phyloP scores from a whole-genome alignment of 92 coral and sea anemone species.

The Scolanthus callimorphus region DNA sequence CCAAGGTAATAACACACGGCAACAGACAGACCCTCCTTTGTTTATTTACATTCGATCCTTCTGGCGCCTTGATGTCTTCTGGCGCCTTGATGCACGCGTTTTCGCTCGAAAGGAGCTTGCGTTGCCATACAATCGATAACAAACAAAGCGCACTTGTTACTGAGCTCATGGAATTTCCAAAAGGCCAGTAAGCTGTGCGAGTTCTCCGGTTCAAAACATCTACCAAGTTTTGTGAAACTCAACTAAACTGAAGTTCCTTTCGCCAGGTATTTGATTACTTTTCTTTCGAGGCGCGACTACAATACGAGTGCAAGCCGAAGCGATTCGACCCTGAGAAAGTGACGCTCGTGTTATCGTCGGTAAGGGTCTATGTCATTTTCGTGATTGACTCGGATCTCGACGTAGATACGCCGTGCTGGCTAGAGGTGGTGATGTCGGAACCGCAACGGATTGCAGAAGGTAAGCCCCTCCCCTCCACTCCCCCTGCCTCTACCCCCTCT shows the following conservation, averaged over 20 bases:
- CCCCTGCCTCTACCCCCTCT: no score
- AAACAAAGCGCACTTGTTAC: no score
- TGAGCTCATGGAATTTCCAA: no score
- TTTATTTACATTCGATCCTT: no score
- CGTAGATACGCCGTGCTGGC: slow-evolving; percentile 59
- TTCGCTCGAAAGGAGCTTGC: no score
- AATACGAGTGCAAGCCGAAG: slow-evolving; percentile 43
- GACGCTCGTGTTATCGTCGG: slow-evolving; percentile 20
- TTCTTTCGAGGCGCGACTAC: slow-evolving; percentile 31
- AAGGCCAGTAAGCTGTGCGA: no score
- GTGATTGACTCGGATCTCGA: slow-evolving; percentile 50
- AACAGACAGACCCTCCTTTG: not conserved
- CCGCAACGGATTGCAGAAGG: slow-evolving; percentile 20
- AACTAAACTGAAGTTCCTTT: no score
- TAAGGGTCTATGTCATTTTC: slow-evolving; percentile 40
- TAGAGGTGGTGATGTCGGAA: slow-evolving; percentile 38
- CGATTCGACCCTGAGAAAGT: slow-evolving; percentile 28
- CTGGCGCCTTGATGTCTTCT: no score
- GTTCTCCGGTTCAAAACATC: no score
- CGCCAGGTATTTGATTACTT: slow-evolving; percentile 52
- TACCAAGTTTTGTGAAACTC: no score
- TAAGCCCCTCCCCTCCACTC: not conserved
- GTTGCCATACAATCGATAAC: no score
- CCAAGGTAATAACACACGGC: slow-evolving; percentile 28
- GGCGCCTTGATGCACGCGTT: no score